These are phyloP conservation scores for Ceratina japonica DNA, from an alignment of 1,140 invertebrate species.

Conservation along the genomic window DNA sequence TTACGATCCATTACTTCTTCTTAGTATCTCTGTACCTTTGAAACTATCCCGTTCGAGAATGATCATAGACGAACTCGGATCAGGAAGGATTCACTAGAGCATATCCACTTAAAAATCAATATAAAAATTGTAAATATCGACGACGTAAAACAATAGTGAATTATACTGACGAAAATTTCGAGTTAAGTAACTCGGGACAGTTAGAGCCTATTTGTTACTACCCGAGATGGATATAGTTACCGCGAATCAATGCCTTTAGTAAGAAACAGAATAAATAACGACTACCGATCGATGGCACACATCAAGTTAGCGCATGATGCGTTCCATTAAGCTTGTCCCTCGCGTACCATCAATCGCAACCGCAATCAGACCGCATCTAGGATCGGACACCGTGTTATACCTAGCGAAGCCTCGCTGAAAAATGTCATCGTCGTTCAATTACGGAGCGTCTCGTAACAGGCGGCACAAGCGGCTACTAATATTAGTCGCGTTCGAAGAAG, in stretches of 20 bases:
- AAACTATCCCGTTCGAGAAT: too few species aligned
- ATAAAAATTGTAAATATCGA: too few species aligned
- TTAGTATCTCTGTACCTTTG: neutral
- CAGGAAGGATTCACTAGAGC: neutral
- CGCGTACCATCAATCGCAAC: constrained; percentile 40
- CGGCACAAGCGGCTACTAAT: constrained; percentile 31
- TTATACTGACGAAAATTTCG: too few species aligned
- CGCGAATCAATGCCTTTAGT: constrained; percentile 2
- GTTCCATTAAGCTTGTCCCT: constrained; percentile 43
- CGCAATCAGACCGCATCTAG: neutral
- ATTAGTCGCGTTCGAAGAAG: constrained; percentile 58
- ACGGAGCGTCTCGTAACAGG: constrained; percentile 30
- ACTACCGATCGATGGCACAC: constrained; percentile 9
- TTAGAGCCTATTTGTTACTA: too few species aligned
- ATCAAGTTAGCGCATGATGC: neutral
- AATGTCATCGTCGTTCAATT: constrained; percentile 56
- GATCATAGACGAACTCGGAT: neutral
- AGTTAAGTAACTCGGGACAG: too few species aligned
- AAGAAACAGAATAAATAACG: constrained; percentile 7
- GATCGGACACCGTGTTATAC: neutral
- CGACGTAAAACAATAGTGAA: too few species aligned
- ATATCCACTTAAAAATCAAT: neutral
- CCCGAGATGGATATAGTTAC: too few species aligned
- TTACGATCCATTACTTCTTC: neutral
- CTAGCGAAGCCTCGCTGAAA: constrained; percentile 14